These are phyloP conservation scores for Podarcis raffonei DNA, from an alignment of 2,113 vertebrate genomes.

Conservation along the genomic window DNA sequence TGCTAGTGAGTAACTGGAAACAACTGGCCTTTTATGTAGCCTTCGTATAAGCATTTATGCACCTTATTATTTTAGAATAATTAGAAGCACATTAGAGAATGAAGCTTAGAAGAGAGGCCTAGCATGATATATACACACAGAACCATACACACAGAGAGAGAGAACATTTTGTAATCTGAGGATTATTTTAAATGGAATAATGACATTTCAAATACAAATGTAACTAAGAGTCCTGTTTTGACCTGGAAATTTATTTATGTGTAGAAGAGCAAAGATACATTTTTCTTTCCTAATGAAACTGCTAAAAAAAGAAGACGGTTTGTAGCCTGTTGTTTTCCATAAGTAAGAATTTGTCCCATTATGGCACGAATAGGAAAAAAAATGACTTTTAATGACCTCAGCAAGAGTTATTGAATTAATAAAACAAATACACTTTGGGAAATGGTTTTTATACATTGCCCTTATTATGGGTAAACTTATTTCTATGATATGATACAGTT, in stretches of 20 bases:
- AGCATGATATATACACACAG: background rate
- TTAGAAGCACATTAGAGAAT: background rate
- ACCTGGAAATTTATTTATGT: background rate
- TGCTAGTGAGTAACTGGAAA: background rate
- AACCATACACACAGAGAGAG: no score
- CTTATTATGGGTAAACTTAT: constrained; percentile 45
- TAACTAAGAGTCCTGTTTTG: background rate
- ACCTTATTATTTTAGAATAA: background rate
- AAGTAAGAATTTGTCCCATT: constrained; percentile 47
- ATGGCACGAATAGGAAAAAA: constrained; percentile 18
- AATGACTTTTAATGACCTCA: constrained; percentile 31
- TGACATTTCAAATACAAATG: background rate
- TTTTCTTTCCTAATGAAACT: background rate
- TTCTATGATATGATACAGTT: background rate
- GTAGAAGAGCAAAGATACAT: no score
- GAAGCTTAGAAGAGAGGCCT: background rate
- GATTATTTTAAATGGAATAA: background rate
- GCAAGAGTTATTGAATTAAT: constrained; percentile 57
- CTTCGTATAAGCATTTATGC: background rate
- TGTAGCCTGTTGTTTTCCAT: background rate
- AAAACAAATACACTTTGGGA: constrained; percentile 35
- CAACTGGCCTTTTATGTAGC: background rate
- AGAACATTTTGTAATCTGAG: background rate
- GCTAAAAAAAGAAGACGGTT: background rate
- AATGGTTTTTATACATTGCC: constrained; percentile 37